These are phyloP conservation scores for Scolopax mira DNA, from an alignment of 2,113 vertebrate genomes.

Conservation along the genomic window DNA sequence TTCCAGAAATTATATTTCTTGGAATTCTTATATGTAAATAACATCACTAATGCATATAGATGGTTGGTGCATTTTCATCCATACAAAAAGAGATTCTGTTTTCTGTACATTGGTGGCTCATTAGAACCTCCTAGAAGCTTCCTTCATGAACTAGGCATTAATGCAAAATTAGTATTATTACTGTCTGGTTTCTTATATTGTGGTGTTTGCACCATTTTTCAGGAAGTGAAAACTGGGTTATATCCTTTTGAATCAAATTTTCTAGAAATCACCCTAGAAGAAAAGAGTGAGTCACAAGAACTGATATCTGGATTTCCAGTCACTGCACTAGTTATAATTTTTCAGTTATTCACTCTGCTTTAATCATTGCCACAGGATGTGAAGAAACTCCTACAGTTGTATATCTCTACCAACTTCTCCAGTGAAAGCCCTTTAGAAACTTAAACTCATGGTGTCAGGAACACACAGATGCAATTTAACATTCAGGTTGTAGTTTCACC, in stretches of 20 bases:
- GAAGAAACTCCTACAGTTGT: background rate
- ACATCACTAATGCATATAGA: background rate
- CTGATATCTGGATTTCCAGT: too few species aligned
- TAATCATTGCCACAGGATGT: fast-evolving
- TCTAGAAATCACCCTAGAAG: too few species aligned
- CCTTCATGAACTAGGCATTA: too few species aligned
- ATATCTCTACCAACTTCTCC: background rate
- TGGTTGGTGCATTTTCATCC: background rate
- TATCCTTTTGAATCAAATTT: too few species aligned
- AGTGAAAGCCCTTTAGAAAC: background rate
- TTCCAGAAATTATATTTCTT: background rate
- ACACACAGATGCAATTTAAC: background rate
- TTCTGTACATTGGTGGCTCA: background rate
- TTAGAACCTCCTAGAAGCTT: too few species aligned
- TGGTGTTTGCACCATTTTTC: too few species aligned
- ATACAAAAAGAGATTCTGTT: background rate
- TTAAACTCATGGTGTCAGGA: background rate
- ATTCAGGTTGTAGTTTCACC: background rate
- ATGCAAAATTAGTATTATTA: too few species aligned
- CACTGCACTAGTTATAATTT: too few species aligned
- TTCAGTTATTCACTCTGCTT: background rate
- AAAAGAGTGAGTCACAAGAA: too few species aligned
- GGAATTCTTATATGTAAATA: background rate
- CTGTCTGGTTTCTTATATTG: background rate
- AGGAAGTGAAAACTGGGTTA: too few species aligned